phyloP scores from a whole-genome alignment of 2,888 invertebrate genomes.

The Griposia aprilina region DNA sequence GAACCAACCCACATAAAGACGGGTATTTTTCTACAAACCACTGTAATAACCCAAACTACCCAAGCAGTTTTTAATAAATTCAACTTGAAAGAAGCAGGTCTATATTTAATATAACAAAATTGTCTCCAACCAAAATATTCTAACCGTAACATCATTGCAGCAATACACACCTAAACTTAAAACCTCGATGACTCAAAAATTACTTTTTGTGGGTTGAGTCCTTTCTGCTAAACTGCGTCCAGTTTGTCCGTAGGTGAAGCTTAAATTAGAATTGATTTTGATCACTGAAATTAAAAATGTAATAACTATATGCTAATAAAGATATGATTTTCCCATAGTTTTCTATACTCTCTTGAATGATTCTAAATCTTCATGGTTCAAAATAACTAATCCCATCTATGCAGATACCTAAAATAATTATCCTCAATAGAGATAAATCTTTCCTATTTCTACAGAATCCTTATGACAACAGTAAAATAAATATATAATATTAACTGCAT shows the following conservation, averaged over 20 bases:
- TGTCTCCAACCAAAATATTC: too few relatives aligned
- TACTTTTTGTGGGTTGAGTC: too few relatives aligned
- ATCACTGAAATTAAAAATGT: slow-evolving; percentile 21
- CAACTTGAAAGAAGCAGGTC: too few relatives aligned
- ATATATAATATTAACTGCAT: slow-evolving; percentile 73
- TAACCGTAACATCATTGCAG: too few relatives aligned
- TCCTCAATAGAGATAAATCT: slow-evolving; percentile 52
- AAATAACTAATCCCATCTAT: slow-evolving; percentile 47
- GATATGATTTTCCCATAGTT: slow-evolving; percentile 42
- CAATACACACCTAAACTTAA: too few relatives aligned
- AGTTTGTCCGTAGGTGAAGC: slow-evolving; percentile 73
- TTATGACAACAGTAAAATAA: slow-evolving; percentile 62
- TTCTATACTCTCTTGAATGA: slow-evolving; percentile 36
- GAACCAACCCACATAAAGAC: too few relatives aligned
- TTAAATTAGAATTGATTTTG: slow-evolving; percentile 69
- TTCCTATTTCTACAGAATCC: slow-evolving; percentile 62
- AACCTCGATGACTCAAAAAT: too few relatives aligned
- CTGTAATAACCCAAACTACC: too few relatives aligned
- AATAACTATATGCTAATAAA: slow-evolving; percentile 42
- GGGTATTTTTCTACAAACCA: too few relatives aligned
- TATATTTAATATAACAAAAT: too few relatives aligned
- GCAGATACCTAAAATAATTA: slow-evolving; percentile 48
- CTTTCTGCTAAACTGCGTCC: too few relatives aligned
- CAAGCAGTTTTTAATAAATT: too few relatives aligned
- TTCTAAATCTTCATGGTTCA: slow-evolving; percentile 44